Conservation (phyloP, 2,888 invertebrate species). For the Agelastica alni region DNA sequence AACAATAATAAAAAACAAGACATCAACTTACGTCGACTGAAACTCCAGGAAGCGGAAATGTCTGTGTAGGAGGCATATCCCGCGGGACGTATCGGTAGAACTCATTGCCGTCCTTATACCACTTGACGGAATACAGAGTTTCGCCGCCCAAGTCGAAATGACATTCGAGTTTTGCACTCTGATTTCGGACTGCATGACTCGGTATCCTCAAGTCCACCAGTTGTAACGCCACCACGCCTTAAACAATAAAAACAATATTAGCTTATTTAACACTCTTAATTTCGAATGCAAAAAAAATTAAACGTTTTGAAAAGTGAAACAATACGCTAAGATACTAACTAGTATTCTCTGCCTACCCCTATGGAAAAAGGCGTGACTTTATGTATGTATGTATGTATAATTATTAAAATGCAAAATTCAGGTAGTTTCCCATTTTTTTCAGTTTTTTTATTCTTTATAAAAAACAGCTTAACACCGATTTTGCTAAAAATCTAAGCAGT, state of each 20-base stretch:
- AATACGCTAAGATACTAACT: no score
- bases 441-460: no score
- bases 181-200: constrained; percentile 77
- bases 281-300: no score
- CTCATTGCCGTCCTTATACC: constrained; percentile 90
- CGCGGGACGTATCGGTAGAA: constrained; percentile 86
- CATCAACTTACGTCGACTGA: constrained; percentile 83
- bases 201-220: constrained; percentile 81
- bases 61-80: constrained; percentile 79
- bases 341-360: no score
- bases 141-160: constrained; percentile 83
- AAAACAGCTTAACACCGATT: no score
- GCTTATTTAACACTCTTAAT: no score
- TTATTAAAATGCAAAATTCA: no score
- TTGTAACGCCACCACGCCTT: constrained; percentile 60
- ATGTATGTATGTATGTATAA: no score
- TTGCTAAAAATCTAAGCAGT: no score
- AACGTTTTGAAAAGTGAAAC: no score
- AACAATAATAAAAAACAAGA: neutral
- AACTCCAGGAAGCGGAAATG: constrained; percentile 79
- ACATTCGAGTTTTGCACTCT: constrained; percentile 77
- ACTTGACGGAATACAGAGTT: constrained; percentile 85
- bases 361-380: no score
- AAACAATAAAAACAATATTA: constrained; percentile 26
- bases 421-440: no score